Base-by-base conservation (phyloP, 2,888 invertebrate species). In the Melinaea marsaeus region DNA sequence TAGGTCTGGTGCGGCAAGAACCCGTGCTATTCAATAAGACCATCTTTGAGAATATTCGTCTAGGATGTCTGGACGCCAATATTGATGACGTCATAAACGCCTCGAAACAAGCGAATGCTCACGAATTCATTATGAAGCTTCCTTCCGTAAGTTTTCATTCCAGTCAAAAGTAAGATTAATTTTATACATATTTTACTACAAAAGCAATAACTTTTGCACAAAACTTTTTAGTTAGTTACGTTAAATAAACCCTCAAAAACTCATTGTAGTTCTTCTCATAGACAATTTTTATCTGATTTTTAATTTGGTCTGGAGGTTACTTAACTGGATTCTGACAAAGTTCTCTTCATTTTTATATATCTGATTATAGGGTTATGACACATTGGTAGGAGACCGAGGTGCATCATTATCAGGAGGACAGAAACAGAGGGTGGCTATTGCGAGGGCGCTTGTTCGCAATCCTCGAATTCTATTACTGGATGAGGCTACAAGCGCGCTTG, bases 1-100 rank as follows among this genome's bases (percentile, higher is more conserved):
- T 98, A 64, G 97, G 97, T 0, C 93, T 97, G 4, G 98, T 98
- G 2, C 95, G 96, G 0, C 98, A 98, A 86, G 98, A 98, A 79
- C 98, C 95, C 0, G 93, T 97, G 5, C 90, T 98, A 9, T 98
- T 98, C 80, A 95, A 95, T 68, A 94, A 95, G 42, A 95, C 95
- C 1, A 95, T 98, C 48, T 92, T 92, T 5, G 96, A 98, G 78
- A 98, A 98, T 83, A 98, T 98, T 71, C 90, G 94, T 9, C 96
- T 96, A 75, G 98, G 98, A 0, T 91, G 93, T 35, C 91, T 92
- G 65, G 85, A 89, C 58, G 94, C 94, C 1, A 92, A 93, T 0
- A 86, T 91, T 71, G 91, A 91, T 32, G 94, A 95, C 57, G 94
- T 96, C 57, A 93, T 94, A 74, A 84, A 84, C 0, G 95, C 94